A percentile compares a stretch with the other conserved stretches of the same genome.
These are phyloP conservation scores for Dryobota labecula DNA, from an alignment of 2,888 invertebrate species.

Conservation along the genomic window DNA sequence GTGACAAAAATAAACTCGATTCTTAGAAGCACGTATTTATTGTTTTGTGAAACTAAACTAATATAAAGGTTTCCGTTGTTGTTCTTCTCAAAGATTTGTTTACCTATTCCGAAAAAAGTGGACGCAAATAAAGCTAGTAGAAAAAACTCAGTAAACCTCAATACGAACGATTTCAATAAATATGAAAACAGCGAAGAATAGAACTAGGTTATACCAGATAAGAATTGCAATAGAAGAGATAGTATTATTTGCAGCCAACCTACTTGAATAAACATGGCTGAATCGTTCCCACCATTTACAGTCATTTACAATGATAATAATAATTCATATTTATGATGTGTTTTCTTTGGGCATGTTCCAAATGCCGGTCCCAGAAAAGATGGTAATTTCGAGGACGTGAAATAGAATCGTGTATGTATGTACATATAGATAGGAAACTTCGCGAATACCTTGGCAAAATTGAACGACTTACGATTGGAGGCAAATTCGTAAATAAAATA, in stretches of 20 bases:
- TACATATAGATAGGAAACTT: conserved; percentile 6
- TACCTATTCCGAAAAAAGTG: background rate
- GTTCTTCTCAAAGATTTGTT: conserved; percentile 16
- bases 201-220: conserved; percentile 51
- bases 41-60: background rate
- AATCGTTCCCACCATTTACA: conserved; percentile 23
- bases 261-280: conserved; percentile 32
- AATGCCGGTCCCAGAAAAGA: conserved; percentile 22
- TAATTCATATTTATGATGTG: conserved; percentile 39
- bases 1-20: background rate
- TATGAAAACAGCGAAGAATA: conserved; percentile 11
- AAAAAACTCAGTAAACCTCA: background rate
- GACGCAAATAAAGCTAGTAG: conserved; percentile 7
- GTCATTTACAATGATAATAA: conserved; percentile 38
- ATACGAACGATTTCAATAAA: conserved; percentile 26
- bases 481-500: background rate
- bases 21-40: background rate
- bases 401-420: conserved; percentile 11
- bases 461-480: background rate
- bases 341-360: conserved; percentile 44
- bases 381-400: conserved; percentile 10
- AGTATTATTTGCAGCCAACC: conserved; percentile 40
- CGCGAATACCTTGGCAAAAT: background rate
- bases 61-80: conserved; percentile 4
- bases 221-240: conserved; percentile 51